Base-by-base conservation (phyloP, 2,113 vertebrate species). In the Cavia aperea region DNA sequence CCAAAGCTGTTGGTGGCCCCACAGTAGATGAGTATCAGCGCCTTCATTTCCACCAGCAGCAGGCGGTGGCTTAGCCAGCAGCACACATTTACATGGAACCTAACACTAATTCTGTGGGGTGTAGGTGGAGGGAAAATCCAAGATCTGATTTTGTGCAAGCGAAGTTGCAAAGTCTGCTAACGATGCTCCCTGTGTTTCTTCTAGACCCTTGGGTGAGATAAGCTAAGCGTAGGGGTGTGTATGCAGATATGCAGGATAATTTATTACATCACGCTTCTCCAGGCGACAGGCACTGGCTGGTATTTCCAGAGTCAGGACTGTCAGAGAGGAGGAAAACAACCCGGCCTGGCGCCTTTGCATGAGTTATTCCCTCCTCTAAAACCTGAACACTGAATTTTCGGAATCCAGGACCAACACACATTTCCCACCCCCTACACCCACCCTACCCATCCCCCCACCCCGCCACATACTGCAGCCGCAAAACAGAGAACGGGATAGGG, bases 261-360 rank as follows among this genome's bases (percentile, higher is more conserved):
- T 90, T 86, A 94, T 86, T 63, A 81, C 11, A 36, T 36, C 5
- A 24, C 4, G 43, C 73, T 86, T 85, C 72, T 81, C 21, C 62
- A 86, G 72, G 36, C 18, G n/a, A 56, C 46, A 56, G 84, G 73
- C 65, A 81, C 72, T 56, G 39, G 51, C 31, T 62, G 51, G 66
- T 54, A 85, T 78, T 94, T 95, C 54, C 56, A 81, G 66, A 94
- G 70, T 68, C 70, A 68, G 81, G 63, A 63, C 31, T 70, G 81
- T 60, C 43, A 31, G 49, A 75, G 36, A 75, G 81, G 81, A 81
- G 49, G 16, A 86, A 81, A 84, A 21, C 15, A 60, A 39, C 62
- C 43, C 24, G 39, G 81, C 10, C 33, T 36, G 82, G 58, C 39
- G 51, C 31, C 58, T 51, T 75, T 14, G 13, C 11, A 13, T 12